A percentile compares a stretch with the other conserved stretches of the same genome.
Conservation (phyloP, 1,140 invertebrate genomes). For the Meloidogyne exigua region DNA sequence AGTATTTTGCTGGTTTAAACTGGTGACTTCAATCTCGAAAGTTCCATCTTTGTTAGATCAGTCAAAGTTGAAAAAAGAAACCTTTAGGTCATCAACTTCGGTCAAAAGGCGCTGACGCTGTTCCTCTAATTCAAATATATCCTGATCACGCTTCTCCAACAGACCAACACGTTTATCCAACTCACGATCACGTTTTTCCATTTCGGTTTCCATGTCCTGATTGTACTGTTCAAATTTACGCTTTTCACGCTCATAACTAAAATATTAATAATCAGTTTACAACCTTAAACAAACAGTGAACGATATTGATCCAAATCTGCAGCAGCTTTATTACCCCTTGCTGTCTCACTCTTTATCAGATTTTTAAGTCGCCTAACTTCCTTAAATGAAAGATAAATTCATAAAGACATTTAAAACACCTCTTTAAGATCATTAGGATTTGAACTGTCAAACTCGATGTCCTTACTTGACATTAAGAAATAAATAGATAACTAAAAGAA, state of each 20-base stretch:
- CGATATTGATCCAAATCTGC: no score
- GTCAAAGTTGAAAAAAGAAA: background rate
- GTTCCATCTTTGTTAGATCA: background rate
- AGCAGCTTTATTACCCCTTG: no score
- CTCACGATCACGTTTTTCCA: constrained; percentile 2
- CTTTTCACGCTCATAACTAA: background rate
- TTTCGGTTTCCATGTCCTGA: background rate
- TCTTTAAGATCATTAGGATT: no score
- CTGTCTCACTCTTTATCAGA: no score
- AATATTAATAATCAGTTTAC: background rate
- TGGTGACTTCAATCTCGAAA: background rate
- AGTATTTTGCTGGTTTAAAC: background rate
- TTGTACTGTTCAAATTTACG: background rate
- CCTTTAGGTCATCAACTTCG: background rate
- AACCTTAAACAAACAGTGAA: no score
- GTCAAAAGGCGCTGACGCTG: background rate
- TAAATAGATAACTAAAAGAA: no score
- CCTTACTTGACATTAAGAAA: no score
- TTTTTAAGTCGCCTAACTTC: no score
- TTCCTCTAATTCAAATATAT: background rate
- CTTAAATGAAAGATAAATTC: no score
- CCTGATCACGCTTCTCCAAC: background rate
- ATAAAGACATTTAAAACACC: no score
- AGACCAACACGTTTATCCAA: background rate
- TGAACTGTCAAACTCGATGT: no score